A percentile compares a stretch with the other conserved stretches of the same genome.
These are phyloP conservation scores for Dysmachus trigonus DNA, from an alignment of 2,888 invertebrate species.

Conservation along the genomic window DNA sequence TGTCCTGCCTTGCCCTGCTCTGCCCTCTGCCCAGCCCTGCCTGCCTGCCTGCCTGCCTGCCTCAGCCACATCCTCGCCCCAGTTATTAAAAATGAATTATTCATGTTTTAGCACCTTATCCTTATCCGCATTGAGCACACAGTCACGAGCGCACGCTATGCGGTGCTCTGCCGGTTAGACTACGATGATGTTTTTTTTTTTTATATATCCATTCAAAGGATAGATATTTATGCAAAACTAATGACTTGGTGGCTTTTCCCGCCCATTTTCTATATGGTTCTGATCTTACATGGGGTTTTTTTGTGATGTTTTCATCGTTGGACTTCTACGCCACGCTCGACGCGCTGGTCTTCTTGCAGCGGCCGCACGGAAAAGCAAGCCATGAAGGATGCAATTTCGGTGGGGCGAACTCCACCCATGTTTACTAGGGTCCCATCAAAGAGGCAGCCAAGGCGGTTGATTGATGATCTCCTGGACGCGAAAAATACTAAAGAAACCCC, in stretches of 20 bases:
- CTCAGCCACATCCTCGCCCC: conserved; percentile 6
- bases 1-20: too few relatives aligned
- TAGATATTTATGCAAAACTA: conserved; percentile 50
- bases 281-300: neutral
- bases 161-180: neutral
- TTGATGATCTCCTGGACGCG: conserved; percentile 68
- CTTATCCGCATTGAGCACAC: neutral
- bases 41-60: too few relatives aligned
- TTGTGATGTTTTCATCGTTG: conserved; percentile 42
- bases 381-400: conserved; percentile 62
- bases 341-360: conserved; percentile 60
- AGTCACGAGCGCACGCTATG: conserved; percentile 20
- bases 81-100: conserved; percentile 48
- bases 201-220: conserved; percentile 3
- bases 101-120: conserved; percentile 41
- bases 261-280: conserved; percentile 30
- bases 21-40: too few relatives aligned
- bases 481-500: conserved; percentile 11
- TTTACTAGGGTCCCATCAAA: conserved; percentile 83
- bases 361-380: conserved; percentile 71
- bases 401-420: conserved; percentile 72
- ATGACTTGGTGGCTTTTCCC: conserved; percentile 46
- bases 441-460: conserved; percentile 75
- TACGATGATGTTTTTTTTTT: neutral
- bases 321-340: too few relatives aligned